Evolutionary conservation across 2,888 invertebrate genomes (phyloP).

Genomic region (Leptura quadrifasciata): DNA sequence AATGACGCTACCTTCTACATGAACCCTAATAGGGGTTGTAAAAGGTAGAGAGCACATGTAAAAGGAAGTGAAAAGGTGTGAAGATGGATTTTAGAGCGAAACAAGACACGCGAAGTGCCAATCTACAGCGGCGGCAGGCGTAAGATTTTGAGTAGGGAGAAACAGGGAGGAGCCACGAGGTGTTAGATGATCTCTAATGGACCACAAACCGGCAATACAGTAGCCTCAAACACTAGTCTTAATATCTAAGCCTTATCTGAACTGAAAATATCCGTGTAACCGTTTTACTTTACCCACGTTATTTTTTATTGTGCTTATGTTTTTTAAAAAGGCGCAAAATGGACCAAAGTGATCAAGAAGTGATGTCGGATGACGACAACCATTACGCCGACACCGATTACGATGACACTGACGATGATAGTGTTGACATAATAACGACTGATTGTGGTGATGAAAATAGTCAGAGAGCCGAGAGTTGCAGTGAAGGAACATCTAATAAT

Average conservation of each 20-base stretch:
- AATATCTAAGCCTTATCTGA: constrained; percentile 35
- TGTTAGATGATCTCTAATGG: constrained; percentile 71
- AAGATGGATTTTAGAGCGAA: constrained; percentile 71
- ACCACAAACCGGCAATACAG: constrained; percentile 61
- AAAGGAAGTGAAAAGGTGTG: constrained; percentile 71
- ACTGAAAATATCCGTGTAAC: constrained; percentile 30
- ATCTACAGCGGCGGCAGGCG: constrained; percentile 70
- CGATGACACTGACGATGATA: constrained; percentile 63
- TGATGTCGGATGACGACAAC: constrained; percentile 56
- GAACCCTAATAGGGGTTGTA: constrained; percentile 56
- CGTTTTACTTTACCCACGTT: not conserved
- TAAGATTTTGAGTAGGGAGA: constrained; percentile 44
- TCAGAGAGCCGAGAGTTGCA: constrained; percentile 50
- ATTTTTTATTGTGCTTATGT: not conserved
- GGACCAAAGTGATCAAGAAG: constrained; percentile 52
- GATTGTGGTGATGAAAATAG: constrained; percentile 53
- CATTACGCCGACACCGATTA: constrained; percentile 47
- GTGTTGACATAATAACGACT: constrained; percentile 66
- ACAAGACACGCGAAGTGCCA: constrained; percentile 73
- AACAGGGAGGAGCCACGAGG: constrained; percentile 61
- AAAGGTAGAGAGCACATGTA: constrained; percentile 61
- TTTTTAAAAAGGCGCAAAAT: constrained; percentile 6
- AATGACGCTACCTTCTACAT: constrained; percentile 38
- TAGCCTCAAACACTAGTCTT: constrained; percentile 41
- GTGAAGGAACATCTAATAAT: constrained; percentile 61